phyloP scores from a whole-genome alignment of 2,797 vertebrate genomes.

The Sebastes kiyomatsui region DNA sequence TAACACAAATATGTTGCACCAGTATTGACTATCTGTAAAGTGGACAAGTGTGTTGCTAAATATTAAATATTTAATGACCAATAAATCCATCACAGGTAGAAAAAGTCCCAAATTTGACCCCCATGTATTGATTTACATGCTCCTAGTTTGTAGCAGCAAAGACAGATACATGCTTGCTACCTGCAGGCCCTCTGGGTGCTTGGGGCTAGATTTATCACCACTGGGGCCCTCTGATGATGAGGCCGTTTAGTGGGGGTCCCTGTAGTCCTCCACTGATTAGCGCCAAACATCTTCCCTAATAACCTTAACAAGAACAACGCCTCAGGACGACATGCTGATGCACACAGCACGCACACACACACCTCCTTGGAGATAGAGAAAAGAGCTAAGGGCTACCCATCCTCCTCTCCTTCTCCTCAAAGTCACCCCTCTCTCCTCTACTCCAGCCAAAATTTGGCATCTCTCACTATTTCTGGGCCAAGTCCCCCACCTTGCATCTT shows the following conservation, averaged over 20 bases:
- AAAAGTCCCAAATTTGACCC: not conserved
- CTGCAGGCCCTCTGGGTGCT: conserved; percentile 74
- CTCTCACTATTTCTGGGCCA: conserved; percentile 52
- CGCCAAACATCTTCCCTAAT: conserved; percentile 85
- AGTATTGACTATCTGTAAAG: not conserved
- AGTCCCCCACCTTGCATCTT: conserved; percentile 30
- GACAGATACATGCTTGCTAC: conserved; percentile 40
- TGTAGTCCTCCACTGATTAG: conserved; percentile 83
- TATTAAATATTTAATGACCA: not conserved
- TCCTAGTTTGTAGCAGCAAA: conserved; percentile 3
- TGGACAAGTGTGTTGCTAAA: not conserved
- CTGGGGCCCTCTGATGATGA: conserved; percentile 82
- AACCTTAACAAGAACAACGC: conserved; percentile 87
- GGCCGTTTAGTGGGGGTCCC: conserved; percentile 84
- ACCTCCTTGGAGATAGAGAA: conserved; percentile 69
- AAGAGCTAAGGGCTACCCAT: conserved; percentile 75
- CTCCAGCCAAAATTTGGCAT: conserved; percentile 56
- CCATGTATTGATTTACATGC: conserved; percentile 4
- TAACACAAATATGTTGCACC: not conserved
- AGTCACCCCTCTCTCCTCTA: conserved; percentile 76
- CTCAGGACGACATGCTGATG: conserved; percentile 74
- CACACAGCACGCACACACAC: conserved; percentile 38
- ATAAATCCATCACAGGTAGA: not conserved
- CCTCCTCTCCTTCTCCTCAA: conserved; percentile 74
- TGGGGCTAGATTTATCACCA: conserved; percentile 84